phyloP scores from a whole-genome alignment of 2,113 vertebrate species.

The Tenebrosternarchus preto region DNA sequence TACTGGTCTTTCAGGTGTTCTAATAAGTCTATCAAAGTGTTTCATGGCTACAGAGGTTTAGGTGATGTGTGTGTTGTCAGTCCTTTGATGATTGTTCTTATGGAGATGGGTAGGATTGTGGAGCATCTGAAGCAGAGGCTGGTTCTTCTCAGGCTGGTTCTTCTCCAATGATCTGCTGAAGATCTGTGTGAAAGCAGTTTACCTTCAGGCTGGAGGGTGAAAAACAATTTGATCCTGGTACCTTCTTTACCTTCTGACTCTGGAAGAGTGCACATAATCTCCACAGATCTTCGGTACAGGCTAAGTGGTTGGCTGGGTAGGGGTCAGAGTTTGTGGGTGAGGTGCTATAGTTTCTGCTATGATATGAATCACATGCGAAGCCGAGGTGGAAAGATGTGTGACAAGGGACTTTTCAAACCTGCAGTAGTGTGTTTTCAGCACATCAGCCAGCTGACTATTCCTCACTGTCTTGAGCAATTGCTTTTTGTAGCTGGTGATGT shows the following conservation, averaged over 20 bases:
- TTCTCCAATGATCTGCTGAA: neutral
- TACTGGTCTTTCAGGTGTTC: neutral
- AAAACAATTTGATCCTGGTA: too few species aligned
- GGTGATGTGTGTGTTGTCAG: neutral
- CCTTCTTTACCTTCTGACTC: too few species aligned
- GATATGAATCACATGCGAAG: too few species aligned
- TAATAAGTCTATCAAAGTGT: neutral
- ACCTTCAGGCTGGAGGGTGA: too few species aligned
- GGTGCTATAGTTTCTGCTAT: too few species aligned
- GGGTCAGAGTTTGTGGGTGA: too few species aligned
- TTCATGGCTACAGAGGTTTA: neutral
- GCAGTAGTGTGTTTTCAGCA: too few species aligned
- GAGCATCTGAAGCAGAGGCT: neutral
- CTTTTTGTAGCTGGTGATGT: neutral
- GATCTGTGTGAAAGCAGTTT: neutral
- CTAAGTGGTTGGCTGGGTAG: too few species aligned
- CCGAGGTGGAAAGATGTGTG: too few species aligned
- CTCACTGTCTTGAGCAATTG: neutral
- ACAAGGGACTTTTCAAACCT: too few species aligned
- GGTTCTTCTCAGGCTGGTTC: neutral
- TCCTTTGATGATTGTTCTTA: neutral
- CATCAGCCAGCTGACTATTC: neutral
- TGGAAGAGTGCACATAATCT: too few species aligned
- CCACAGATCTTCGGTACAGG: too few species aligned
- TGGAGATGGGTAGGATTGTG: neutral